Evolutionary conservation across 2,888 invertebrate species (phyloP), one percentile per base, ranked within the genome.

Genomic region (Polymixis flavicincta): DNA sequence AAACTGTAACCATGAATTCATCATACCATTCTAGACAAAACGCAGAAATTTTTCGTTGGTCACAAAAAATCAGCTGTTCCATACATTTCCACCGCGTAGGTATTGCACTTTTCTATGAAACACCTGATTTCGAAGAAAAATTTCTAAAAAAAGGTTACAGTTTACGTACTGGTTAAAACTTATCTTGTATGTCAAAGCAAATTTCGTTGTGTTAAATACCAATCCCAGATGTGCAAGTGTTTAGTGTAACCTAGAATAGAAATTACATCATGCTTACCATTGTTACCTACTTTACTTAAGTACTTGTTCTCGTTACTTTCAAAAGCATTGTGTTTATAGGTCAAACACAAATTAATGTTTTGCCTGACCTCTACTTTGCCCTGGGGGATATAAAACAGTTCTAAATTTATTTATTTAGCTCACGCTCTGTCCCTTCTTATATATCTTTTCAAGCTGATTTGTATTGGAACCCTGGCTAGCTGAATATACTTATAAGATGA

Each of bases 211-310:
- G 48, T n/a, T 45, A 37, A 48, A 48, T 14, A 28, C 37, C 3
- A 42, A 57, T 50, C 50, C 19, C 28, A 78, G 25, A 52, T 48
- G 28, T 28, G 19, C 25, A 60, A 52, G 25, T 54, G 6, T 72
- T 72, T 19, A 42, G 28, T 48, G 25, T 54, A 48, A 65, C 45
- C 13, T 71, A 71, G 22, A 64, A 50, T 25, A 32, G 32, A 67
- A 55, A 67, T 83, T 83, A 83, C 83, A 80, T 80, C 79, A 80
- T 76, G 17, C 28, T 50, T 63, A 63, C 28, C 52, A 59, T 59
- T 77, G 28, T 9, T 54, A 68, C 57, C 57, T 63, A 71, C 66
- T 63, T 63, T 70, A 54, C 67, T 54, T 77, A 67, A 52, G 50
- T 50, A 14, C 37, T 75, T 52, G 74, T 45, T 55, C 61, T 80